Percentiles rank a stretch among this genome's conserved stretches.
phyloP scores from a whole-genome alignment of 1,140 invertebrate genomes.

The Neodiprion fabricii region DNA sequence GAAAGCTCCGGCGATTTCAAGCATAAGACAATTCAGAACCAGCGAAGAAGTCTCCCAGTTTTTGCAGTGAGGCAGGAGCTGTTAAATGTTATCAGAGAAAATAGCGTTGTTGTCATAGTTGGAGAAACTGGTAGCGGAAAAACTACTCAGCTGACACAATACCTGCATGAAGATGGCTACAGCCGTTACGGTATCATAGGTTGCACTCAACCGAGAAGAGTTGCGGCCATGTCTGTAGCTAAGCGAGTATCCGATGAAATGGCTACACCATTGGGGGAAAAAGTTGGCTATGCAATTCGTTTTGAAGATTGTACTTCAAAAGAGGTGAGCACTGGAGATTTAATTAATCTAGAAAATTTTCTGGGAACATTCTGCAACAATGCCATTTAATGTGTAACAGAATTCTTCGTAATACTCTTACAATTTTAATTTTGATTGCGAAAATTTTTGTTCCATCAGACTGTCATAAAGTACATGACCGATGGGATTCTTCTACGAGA shows the following conservation, averaged over 20 bases:
- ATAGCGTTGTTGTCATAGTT: conserved; percentile 94
- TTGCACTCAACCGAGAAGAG: conserved; percentile 89
- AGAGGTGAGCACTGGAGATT: conserved; percentile 48
- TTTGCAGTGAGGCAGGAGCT: conserved; percentile 96
- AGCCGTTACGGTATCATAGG: conserved; percentile 93
- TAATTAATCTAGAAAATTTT: too few relatives aligned
- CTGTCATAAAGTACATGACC: conserved; percentile 99
- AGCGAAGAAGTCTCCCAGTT: conserved; percentile 92
- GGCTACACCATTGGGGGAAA: conserved; percentile 85
- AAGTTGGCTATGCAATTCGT: conserved; percentile 98
- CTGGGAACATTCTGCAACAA: neutral
- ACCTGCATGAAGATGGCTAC: conserved; percentile 97
- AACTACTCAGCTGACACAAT: conserved; percentile 99
- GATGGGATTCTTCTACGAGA: conserved; percentile 97
- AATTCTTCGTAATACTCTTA: conserved; percentile 4
- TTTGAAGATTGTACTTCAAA: conserved; percentile 99
- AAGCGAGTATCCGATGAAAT: conserved; percentile 99
- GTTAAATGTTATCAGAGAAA: conserved; percentile 92
- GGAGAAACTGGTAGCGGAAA: conserved; percentile 99
- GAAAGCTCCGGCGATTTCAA: conserved; percentile 85
- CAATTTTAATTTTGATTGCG: conserved; percentile 14
- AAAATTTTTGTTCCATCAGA: conserved; percentile 65
- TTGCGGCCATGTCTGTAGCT: conserved; percentile 99
- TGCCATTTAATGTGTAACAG: neutral
- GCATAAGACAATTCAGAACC: conserved; percentile 85